Base-by-base conservation (phyloP, 2,888 invertebrate species). In the Eristalis tenax region DNA sequence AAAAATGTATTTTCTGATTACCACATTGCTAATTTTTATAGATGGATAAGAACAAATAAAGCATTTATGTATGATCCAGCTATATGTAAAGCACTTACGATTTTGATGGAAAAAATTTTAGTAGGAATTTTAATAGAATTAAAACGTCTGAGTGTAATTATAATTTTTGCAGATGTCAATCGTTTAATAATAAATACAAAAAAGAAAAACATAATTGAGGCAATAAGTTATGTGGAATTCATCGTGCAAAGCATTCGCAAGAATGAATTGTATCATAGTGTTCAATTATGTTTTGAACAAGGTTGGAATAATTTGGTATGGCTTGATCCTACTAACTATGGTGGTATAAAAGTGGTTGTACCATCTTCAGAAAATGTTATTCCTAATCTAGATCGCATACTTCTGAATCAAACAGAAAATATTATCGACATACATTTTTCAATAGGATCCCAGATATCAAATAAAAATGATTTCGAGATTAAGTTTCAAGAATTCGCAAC, bases 61-160 rank as follows among this genome's bases (percentile, higher is more conserved):
- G 96, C 99, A 0, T 93, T 98, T 0, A 94, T 99, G 0, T 99
- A 99, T 93, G 99, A 99, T 93, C 99, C 99, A 1, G 99, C 99
- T 0, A 94, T 99, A 59, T 94, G 97, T 2, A 95, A 97, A 78
- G 97, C 97, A 0, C 94, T 99, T 1, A 97, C 98, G 93, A 98
- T 96, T 92, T 94, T 99, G 88, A 99, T 99, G 98, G 97, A 98
- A 93, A 99, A 99, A 93, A 94, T 99, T 90, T 99, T 98, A 91
- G 94, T 98, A 89, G 97, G 98, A 94, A 94, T 99, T 76, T 95
- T 98, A 15, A 96, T 98, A 0, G 98, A 98, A 94, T 97, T 98
- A 91, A 97, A 97, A 93, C 94, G 97, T 57, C 94, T 99, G 15
- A 99, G 99, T n/a, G 97, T 98, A 0, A 94, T 95, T 15, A 96